These are phyloP conservation scores for Pomatorhinus ruficollis DNA, from an alignment of 2,113 vertebrate species.

Conservation along the genomic window DNA sequence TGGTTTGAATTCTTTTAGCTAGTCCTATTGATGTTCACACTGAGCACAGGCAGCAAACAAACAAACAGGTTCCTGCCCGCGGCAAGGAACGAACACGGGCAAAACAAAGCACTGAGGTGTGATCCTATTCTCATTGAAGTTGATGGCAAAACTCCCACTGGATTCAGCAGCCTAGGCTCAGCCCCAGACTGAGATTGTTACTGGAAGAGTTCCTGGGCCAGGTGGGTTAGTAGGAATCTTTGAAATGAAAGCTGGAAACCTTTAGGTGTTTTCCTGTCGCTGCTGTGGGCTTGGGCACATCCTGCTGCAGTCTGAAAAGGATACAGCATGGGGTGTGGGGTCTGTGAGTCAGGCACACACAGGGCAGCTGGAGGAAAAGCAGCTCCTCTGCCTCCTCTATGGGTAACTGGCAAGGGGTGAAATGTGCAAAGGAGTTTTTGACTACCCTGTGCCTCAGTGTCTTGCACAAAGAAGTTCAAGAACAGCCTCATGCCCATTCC, in stretches of 20 bases:
- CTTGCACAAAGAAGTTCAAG: neutral
- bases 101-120: conserved; percentile 60
- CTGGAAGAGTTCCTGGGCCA: conserved; percentile 34
- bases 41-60: conserved; percentile 55
- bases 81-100: conserved; percentile 24
- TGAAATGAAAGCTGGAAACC: conserved; percentile 41
- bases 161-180: conserved; percentile 36
- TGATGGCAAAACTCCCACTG: conserved; percentile 51
- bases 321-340: neutral
- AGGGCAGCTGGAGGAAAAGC: neutral
- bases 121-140: conserved; percentile 59
- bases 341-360: neutral
- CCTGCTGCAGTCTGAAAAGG: neutral
- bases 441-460: neutral
- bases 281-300: neutral
- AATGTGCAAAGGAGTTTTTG: neutral
- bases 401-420: neutral
- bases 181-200: conserved; percentile 10
- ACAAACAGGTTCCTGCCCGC: conserved; percentile 45
- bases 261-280: conserved; percentile 29
- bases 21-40: conserved; percentile 28
- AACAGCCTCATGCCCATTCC: neutral
- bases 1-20: conserved; percentile 30
- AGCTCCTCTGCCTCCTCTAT: neutral
- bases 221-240: conserved; percentile 9